Percentiles rank a stretch among this genome's conserved stretches.
These are phyloP conservation scores for Cyclargus thomasi DNA, from an alignment of 1,140 invertebrate genomes.

Conservation along the genomic window DNA sequence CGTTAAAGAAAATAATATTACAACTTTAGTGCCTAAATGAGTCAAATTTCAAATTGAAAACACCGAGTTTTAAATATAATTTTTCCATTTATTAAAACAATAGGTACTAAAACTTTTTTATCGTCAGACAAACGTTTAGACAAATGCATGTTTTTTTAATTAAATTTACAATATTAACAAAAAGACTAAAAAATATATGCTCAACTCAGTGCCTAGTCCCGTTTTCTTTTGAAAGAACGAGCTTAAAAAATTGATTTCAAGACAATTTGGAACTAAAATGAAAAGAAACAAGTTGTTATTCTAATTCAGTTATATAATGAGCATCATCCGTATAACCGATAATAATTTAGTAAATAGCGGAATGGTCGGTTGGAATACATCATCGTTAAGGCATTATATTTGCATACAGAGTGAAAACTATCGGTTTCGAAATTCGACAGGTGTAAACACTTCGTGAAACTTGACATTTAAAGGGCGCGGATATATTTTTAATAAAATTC, in stretches of 20 bases:
- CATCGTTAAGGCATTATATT: slow-evolving; percentile 12
- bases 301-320: neutral
- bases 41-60: neutral
- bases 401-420: slow-evolving; percentile 18
- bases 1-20: too few species aligned
- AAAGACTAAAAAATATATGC: too few species aligned
- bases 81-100: neutral
- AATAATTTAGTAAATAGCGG: neutral
- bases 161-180: too few species aligned
- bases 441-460: slow-evolving; percentile 7
- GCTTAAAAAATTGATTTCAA: too few species aligned
- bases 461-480: neutral
- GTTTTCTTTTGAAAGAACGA: too few species aligned
- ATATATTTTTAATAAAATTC: neutral
- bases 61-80: neutral
- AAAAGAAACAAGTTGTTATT: neutral
- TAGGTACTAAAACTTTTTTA: neutral
- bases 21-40: neutral
- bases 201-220: too few species aligned
- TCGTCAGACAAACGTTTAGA: too few species aligned
- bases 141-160: too few species aligned
- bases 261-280: too few species aligned
- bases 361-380: neutral
- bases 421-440: slow-evolving; percentile 12
- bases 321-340: neutral